Conservation (phyloP, 2,113 vertebrate genomes). For the Petrocephalus zakoni region DNA sequence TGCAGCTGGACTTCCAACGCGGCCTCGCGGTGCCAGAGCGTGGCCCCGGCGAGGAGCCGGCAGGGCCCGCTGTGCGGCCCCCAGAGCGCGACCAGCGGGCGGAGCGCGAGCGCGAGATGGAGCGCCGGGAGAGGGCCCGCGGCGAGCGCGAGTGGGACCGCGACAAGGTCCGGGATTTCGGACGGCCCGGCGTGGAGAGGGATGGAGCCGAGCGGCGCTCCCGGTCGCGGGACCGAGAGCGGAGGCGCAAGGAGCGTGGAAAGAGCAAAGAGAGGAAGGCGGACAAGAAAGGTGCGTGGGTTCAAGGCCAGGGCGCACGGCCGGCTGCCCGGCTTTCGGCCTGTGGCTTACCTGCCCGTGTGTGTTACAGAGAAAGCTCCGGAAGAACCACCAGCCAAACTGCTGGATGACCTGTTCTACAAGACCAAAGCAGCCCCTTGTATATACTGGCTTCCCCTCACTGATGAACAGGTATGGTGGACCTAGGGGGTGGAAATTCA, state of each 20-base stretch:
- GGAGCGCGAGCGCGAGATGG: constrained; percentile 49
- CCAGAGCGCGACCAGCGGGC: constrained; percentile 60
- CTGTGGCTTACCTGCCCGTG: not conserved
- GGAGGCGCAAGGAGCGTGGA: constrained; percentile 72
- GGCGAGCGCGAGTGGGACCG: constrained; percentile 69
- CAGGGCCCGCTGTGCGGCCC: constrained; percentile 25
- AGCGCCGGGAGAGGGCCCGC: constrained; percentile 46
- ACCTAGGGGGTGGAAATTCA: not conserved
- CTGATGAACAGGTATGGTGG: constrained; percentile 73
- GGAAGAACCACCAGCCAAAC: constrained; percentile 83
- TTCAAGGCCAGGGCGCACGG: not conserved
- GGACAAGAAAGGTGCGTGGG: constrained; percentile 76
- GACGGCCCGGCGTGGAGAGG: constrained; percentile 48
- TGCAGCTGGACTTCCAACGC: constrained; percentile 80
- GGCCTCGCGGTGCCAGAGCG: constrained; percentile 61
- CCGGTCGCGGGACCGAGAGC: constrained; percentile 71
- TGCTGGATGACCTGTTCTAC: constrained; percentile 82
- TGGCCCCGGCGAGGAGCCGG: constrained; percentile 47
- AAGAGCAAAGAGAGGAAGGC: constrained; percentile 80
- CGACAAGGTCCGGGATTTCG: constrained; percentile 78
- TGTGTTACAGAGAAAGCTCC: constrained; percentile 67
- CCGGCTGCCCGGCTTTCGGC: not conserved
- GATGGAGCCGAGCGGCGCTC: constrained; percentile 48
- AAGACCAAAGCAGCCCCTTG: constrained; percentile 90
- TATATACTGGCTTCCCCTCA: constrained; percentile 88